A percentile compares a stretch with the other conserved stretches of the same genome.
Conservation (phyloP, 2,797 vertebrate genomes). For the Chrysocyon brachyurus region DNA sequence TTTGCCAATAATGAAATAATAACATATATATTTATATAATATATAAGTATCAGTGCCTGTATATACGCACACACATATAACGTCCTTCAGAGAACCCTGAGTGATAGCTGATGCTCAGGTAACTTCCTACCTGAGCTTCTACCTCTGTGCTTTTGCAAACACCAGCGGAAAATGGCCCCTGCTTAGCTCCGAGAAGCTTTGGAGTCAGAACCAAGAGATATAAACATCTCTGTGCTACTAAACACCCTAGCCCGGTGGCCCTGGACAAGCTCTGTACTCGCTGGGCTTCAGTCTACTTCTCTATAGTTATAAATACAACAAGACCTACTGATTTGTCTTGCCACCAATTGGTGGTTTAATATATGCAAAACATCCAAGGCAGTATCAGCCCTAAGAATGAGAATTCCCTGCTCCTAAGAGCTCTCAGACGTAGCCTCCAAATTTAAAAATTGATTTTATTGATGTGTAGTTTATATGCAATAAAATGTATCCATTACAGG, state of each 20-base stretch:
- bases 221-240: background rate
- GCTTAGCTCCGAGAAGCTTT: background rate
- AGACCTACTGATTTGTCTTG: background rate
- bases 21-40: background rate
- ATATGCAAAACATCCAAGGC: background rate
- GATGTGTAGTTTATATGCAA: background rate
- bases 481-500: background rate
- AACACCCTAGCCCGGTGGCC: background rate
- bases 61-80: background rate
- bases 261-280: background rate
- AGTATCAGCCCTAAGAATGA: too few species aligned
- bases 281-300: background rate
- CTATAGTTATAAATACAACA: background rate
- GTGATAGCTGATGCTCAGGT: background rate
- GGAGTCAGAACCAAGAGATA: background rate
- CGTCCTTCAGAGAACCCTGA: background rate
- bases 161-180: background rate
- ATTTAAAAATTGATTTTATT: background rate
- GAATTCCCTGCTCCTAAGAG: background rate
- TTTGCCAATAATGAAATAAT: background rate
- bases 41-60: fast-evolving
- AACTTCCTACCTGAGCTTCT: background rate
- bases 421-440: background rate
- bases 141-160: background rate
- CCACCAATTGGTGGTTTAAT: background rate